A percentile compares a stretch with the other conserved stretches of the same genome.
These are phyloP conservation scores for Otolemur garnettii DNA, from an alignment of 2,113 vertebrate genomes.

Conservation along the genomic window DNA sequence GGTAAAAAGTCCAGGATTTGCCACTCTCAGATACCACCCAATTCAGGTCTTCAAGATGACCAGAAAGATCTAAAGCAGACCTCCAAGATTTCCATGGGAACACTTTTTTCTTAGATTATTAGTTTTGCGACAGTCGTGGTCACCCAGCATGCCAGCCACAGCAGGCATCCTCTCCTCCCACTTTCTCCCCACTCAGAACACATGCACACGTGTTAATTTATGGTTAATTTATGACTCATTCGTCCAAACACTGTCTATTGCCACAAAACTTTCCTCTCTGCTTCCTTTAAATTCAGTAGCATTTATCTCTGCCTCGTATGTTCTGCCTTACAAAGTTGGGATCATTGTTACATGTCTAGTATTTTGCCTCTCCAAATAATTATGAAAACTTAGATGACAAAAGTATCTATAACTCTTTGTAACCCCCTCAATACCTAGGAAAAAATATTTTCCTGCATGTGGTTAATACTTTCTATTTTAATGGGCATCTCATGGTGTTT, in stretches of 20 bases:
- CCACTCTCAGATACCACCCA: background rate
- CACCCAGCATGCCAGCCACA: background rate
- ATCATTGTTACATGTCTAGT: background rate
- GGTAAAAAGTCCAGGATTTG: background rate
- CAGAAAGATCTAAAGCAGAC: background rate
- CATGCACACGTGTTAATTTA: background rate
- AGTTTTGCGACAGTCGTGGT: background rate
- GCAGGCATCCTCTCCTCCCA: background rate
- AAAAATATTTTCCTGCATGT: slow-evolving; percentile 27
- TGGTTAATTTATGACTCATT: background rate
- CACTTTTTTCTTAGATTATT: background rate
- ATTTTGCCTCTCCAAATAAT: slow-evolving; percentile 29
- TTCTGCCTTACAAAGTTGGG: background rate
- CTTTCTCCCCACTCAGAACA: background rate
- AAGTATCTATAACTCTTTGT: background rate
- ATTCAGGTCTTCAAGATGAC: background rate
- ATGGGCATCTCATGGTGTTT: background rate
- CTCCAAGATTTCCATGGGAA: background rate
- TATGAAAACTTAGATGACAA: background rate
- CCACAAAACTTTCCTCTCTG: background rate
- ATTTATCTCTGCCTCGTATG: background rate
- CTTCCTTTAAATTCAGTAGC: background rate
- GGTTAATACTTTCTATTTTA: background rate
- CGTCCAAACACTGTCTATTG: background rate
- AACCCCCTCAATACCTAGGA: background rate